A percentile compares a stretch with the other conserved stretches of the same genome.
Conservation (phyloP, 1,140 invertebrate genomes). For the Drosophila pruinosa region DNA sequence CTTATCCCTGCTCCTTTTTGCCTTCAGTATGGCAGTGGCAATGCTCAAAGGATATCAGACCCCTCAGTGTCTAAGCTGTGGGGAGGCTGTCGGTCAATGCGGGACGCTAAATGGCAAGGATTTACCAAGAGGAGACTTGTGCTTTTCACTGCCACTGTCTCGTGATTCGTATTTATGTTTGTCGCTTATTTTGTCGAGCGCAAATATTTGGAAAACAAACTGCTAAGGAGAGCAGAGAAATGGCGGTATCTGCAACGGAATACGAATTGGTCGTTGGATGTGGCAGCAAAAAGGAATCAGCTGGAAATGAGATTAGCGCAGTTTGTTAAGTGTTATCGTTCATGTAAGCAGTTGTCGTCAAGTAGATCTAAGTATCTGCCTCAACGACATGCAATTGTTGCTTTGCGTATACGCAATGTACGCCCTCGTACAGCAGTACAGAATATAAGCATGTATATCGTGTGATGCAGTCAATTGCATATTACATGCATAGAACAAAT, state of each 20-base stretch:
- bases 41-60: constrained; percentile 64
- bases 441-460: neutral
- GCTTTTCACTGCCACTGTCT: neutral
- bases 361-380: constrained; percentile 52
- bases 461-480: constrained; percentile 34
- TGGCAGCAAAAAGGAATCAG: constrained; percentile 30
- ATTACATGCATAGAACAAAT: neutral
- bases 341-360: constrained; percentile 70
- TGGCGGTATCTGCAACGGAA: constrained; percentile 4
- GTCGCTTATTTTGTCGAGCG: constrained; percentile 58
- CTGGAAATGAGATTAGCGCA: constrained; percentile 64
- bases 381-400: constrained; percentile 47
- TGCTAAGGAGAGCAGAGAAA: neutral
- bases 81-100: neutral
- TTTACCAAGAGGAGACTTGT: constrained; percentile 56
- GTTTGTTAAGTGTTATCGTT: constrained; percentile 77
- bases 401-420: constrained; percentile 53
- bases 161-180: constrained; percentile 70
- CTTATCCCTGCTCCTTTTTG: neutral
- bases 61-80: constrained; percentile 3
- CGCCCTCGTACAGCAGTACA: neutral
- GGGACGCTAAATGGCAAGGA: constrained; percentile 67
- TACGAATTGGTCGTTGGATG: neutral
- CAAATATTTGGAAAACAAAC: constrained; percentile 76
- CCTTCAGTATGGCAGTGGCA: constrained; percentile 19